These are phyloP conservation scores for Orchesella flavescens DNA, from an alignment of 2,888 invertebrate species.

Conservation along the genomic window DNA sequence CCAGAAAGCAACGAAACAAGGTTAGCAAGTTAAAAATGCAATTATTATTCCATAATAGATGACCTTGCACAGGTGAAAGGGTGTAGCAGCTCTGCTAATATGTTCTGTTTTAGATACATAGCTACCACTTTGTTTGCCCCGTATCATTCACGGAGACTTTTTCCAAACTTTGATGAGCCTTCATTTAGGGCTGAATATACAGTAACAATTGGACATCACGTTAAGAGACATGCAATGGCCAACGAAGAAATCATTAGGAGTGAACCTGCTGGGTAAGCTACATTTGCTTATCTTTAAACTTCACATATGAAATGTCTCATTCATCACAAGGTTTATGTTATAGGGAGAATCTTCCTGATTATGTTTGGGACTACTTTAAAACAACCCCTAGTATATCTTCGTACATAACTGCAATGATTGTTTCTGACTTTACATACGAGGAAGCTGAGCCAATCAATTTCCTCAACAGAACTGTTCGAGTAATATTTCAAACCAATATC, in stretches of 20 bases:
- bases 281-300: background rate
- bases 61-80: background rate
- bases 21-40: conserved; percentile 10
- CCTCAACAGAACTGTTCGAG: conserved; percentile 46
- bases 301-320: too few species aligned
- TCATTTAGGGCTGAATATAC: conserved; percentile 85
- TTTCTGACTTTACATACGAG: conserved; percentile 81
- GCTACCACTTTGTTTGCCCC: conserved; percentile 75
- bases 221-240: conserved; percentile 73
- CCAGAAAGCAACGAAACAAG: conserved; percentile 53
- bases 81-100: too few species aligned
- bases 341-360: conserved; percentile 56
- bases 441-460: conserved; percentile 68
- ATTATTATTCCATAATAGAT: too few species aligned
- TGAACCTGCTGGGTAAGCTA: conserved; percentile 32
- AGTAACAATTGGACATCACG: conserved; percentile 78
- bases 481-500: too few species aligned
- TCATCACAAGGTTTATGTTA: too few species aligned
- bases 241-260: conserved; percentile 67
- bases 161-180: conserved; percentile 92
- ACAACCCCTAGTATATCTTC: conserved; percentile 84
- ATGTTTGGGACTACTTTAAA: conserved; percentile 74
- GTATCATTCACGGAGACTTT: conserved; percentile 78
- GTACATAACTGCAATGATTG: conserved; percentile 87
- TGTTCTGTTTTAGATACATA: conserved; percentile 72